phyloP scores from a whole-genome alignment of 2,797 vertebrate species.

The Lagodon rhomboides region DNA sequence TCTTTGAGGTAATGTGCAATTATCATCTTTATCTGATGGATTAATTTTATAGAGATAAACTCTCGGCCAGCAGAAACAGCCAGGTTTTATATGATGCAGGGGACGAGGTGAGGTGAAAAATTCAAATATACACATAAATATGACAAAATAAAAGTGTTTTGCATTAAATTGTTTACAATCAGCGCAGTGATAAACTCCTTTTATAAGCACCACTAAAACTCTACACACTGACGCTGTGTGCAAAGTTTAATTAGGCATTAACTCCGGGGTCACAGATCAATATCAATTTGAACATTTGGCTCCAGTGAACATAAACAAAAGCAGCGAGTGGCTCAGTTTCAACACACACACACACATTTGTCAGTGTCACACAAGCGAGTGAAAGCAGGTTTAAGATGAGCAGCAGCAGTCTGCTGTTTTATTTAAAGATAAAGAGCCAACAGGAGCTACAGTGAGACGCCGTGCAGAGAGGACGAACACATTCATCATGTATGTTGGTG shows the following conservation, averaged over 20 bases:
- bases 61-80: background rate
- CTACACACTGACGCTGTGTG: background rate
- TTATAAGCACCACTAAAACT: too few relatives aligned
- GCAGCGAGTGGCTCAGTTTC: slow-evolving; percentile 4
- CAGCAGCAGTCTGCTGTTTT: background rate
- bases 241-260: background rate
- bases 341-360: slow-evolving; percentile 18
- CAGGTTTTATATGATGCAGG: background rate
- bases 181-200: too few relatives aligned
- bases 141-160: too few relatives aligned
- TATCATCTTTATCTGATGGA: background rate
- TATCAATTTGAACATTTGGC: slow-evolving; percentile 20
- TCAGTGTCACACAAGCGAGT: background rate
- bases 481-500: slow-evolving; percentile 5
- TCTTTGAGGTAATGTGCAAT: too few relatives aligned
- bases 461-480: background rate
- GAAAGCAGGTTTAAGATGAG: slow-evolving; percentile 5
- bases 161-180: too few relatives aligned
- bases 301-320: slow-evolving; percentile 20
- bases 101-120: background rate
- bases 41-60: too few relatives aligned
- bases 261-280: slow-evolving; percentile 30
- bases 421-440: slow-evolving; percentile 1
- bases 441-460: background rate
- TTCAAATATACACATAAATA: background rate